Conservation (phyloP, 2,113 vertebrate species). For the Saguinus midas region DNA sequence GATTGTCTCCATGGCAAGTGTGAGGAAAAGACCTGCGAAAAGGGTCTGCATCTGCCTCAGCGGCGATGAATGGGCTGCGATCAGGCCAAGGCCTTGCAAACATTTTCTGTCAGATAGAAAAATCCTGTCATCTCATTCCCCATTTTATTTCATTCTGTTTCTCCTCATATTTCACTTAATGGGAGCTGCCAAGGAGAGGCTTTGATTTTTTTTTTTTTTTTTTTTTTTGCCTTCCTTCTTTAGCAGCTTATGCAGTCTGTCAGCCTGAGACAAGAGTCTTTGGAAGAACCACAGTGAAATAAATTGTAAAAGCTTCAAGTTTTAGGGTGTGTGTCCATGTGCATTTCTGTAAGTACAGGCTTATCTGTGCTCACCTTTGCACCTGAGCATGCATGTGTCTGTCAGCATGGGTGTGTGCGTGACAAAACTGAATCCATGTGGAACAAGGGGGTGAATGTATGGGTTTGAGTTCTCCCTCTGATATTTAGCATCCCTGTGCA, state of each 20-base stretch:
- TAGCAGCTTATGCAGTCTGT: slow-evolving; percentile 42
- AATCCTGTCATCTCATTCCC: slow-evolving; percentile 71
- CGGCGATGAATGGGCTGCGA: slow-evolving; percentile 52
- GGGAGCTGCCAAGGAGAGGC: slow-evolving; percentile 74
- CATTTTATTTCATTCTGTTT: slow-evolving; percentile 73
- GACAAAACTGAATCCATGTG: background rate
- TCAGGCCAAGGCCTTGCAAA: slow-evolving; percentile 60
- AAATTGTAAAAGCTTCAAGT: background rate
- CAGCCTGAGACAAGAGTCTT: slow-evolving; percentile 57
- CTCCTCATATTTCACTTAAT: slow-evolving; percentile 73
- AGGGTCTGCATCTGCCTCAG: background rate
- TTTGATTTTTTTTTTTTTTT: background rate
- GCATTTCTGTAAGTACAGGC: background rate
- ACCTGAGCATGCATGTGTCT: background rate
- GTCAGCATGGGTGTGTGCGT: background rate
- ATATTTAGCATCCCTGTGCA: background rate
- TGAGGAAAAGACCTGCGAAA: background rate
- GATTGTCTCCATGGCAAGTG: background rate
- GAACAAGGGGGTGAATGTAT: background rate
- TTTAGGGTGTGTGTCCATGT: background rate
- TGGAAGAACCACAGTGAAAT: slow-evolving; percentile 12
- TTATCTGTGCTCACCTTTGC: background rate
- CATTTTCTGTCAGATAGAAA: slow-evolving; percentile 61
- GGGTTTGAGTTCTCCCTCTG: background rate
- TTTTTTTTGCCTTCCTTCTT: background rate